Conservation (phyloP, 2,113 vertebrate species). For the Triplophysa rosa region DNA sequence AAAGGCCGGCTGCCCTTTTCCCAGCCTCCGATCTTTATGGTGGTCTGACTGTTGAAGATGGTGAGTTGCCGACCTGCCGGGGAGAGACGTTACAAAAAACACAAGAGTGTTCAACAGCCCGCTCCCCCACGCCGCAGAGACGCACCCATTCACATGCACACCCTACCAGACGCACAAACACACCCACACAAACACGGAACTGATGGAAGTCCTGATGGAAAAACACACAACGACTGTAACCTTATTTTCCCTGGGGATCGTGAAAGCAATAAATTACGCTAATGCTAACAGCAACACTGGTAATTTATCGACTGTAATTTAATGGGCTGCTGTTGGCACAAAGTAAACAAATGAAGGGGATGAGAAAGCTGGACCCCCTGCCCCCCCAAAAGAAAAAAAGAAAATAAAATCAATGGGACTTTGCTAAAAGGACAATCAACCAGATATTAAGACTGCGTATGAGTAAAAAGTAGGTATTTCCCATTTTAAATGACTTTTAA, state of each 20-base stretch:
- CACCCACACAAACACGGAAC: slow-evolving; percentile 45
- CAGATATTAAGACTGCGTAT: neutral
- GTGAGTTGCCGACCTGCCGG: slow-evolving; percentile 95
- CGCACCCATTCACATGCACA: slow-evolving; percentile 44
- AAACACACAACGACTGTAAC: slow-evolving; percentile 59
- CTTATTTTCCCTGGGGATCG: slow-evolving; percentile 81
- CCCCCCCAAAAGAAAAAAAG: neutral
- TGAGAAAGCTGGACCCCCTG: slow-evolving; percentile 38
- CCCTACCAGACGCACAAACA: slow-evolving; percentile 37
- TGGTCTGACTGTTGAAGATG: slow-evolving; percentile 99
- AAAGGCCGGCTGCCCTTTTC: slow-evolving; percentile 87
- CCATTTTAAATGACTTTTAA: slow-evolving; percentile 27
- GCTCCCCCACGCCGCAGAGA: slow-evolving; percentile 60
- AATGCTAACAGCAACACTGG: slow-evolving; percentile 72
- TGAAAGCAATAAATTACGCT: slow-evolving; percentile 91
- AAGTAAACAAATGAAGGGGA: slow-evolving; percentile 67
- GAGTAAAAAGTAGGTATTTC: neutral
- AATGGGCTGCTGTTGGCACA: slow-evolving; percentile 83
- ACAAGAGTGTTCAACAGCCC: slow-evolving; percentile 83
- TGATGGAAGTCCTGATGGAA: slow-evolving; percentile 43
- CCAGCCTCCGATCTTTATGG: slow-evolving; percentile 94
- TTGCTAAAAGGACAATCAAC: slow-evolving; percentile 87
- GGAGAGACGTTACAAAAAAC: slow-evolving; percentile 86
- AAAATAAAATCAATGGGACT: slow-evolving; percentile 57
- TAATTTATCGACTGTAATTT: slow-evolving; percentile 84